Base-by-base conservation (phyloP, 2,113 vertebrate species). In the Parus major region DNA sequence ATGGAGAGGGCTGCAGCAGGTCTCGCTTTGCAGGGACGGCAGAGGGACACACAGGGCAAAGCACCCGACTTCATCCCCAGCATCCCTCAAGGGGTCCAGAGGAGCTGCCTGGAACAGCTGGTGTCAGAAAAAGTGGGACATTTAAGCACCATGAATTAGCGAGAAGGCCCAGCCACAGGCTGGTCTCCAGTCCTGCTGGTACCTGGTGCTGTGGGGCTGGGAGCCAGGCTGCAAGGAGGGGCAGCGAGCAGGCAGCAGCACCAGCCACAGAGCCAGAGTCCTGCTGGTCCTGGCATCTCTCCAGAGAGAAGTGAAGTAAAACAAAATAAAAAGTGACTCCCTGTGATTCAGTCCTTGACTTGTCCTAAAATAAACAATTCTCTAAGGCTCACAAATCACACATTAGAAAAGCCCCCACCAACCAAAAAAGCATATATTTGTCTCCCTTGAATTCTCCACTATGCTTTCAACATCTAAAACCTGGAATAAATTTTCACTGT, bases 1-100 rank as follows among this genome's bases (percentile, higher is more conserved):
- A 36, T 1, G 25, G 13, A 16, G 24, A 49, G 19, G 1, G 1
- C 11, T 9, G 31, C 22, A 33, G 22, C 3, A 3, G 0, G 1
- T 13, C n/a, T 36, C 1, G 0, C 36, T 56, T 8, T 14, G 27
- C 22, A 18, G 28, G 41, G 21, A 56, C 28, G 36, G 36, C 47
- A 82, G 42, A 46, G 47, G 42, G 50, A 60, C 6, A 1, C 0
- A 0, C 1, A 1, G 8, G 0, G 28, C 44, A 29, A 22, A 3
- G 5, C 1, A 0, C 21, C 31, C 5, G 0, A 1, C 39, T 12
- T 15, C 4, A 1, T 4, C n/a, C 36, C 2, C 36, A 21, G 13
- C 4, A 1, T 1, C 31, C 31, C 1, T 1, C 56, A 19, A 20
- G 57, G 22, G 3, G 9, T 33, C 41, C 86, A 9, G 35, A 33